Evolutionary conservation across 2,888 invertebrate species (phyloP).

Genomic region (Folsomia candida): DNA sequence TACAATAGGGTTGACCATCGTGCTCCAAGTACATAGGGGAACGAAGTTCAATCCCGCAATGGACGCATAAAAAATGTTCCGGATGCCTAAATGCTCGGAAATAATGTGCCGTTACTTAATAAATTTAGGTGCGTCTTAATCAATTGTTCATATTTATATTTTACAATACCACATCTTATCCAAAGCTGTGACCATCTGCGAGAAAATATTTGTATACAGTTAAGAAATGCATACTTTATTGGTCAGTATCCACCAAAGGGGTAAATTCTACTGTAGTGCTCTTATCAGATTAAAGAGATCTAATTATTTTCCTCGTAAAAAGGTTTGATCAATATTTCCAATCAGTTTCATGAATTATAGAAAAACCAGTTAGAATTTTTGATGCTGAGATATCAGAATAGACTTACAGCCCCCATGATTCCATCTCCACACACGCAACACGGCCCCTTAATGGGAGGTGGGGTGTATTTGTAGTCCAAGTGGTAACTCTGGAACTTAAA

Average conservation of each 20-base stretch:
- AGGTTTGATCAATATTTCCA: no score
- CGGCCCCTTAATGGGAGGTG: slow-evolving; percentile 49
- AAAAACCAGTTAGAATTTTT: no score
- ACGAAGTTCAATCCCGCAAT: slow-evolving; percentile 41
- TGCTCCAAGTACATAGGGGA: slow-evolving; percentile 38
- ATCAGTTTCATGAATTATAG: no score
- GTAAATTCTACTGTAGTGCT: no score
- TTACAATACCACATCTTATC: slow-evolving; percentile 40
- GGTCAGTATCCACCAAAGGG: no score
- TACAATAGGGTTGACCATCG: slow-evolving; percentile 46
- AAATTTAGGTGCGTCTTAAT: no score
- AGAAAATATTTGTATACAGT: slow-evolving; percentile 1
- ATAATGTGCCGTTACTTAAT: no score
- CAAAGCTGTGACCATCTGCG: slow-evolving; percentile 42
- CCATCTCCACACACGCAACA: slow-evolving; percentile 50
- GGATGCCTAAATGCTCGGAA: no score
- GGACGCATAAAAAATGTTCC: slow-evolving; percentile 45
- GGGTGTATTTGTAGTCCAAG: slow-evolving; percentile 50
- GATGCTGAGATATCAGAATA: background rate
- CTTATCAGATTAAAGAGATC: no score
- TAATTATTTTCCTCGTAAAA: no score
- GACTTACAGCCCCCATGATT: slow-evolving; percentile 48
- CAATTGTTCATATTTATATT: background rate
- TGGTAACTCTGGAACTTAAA: slow-evolving; percentile 49
- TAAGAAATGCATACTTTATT: no score